A percentile compares a stretch with the other conserved stretches of the same genome.
Evolutionary conservation across 2,797 vertebrate species (phyloP).

Genomic region (Buphagus erythrorhynchus): DNA sequence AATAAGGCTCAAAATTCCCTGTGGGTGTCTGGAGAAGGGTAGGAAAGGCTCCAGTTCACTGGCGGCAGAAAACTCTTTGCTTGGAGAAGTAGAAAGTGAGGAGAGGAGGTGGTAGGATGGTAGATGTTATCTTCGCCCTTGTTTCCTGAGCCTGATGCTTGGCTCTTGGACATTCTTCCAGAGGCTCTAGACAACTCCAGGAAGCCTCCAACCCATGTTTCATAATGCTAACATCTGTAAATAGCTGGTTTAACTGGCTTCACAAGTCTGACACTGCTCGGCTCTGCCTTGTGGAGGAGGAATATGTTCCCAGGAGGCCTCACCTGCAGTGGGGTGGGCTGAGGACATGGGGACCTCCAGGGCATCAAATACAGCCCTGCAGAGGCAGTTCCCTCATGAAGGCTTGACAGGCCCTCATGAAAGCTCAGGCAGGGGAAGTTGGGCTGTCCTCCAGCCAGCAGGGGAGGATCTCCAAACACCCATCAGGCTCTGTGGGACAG

Average conservation of each 20-base stretch:
- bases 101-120: background rate
- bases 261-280: background rate
- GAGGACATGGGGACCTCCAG: background rate
- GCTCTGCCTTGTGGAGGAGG: background rate
- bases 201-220: background rate
- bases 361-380: background rate
- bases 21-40: background rate
- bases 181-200: background rate
- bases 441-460: background rate
- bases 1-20: background rate
- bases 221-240: background rate
- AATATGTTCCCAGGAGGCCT: background rate
- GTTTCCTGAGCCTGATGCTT: background rate
- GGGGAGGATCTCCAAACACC: background rate
- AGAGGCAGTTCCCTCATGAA: background rate
- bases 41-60: background rate
- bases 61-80: background rate
- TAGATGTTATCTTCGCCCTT: background rate
- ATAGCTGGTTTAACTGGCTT: conserved; percentile 3
- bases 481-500: rapidly evolving
- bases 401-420: background rate
- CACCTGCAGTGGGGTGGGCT: background rate
- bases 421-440: background rate
- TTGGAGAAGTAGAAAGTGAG: background rate
- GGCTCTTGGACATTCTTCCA: background rate